Evolutionary conservation across 2,113 vertebrate genomes (phyloP).

Genomic region (Ploceus nigricollis): DNA sequence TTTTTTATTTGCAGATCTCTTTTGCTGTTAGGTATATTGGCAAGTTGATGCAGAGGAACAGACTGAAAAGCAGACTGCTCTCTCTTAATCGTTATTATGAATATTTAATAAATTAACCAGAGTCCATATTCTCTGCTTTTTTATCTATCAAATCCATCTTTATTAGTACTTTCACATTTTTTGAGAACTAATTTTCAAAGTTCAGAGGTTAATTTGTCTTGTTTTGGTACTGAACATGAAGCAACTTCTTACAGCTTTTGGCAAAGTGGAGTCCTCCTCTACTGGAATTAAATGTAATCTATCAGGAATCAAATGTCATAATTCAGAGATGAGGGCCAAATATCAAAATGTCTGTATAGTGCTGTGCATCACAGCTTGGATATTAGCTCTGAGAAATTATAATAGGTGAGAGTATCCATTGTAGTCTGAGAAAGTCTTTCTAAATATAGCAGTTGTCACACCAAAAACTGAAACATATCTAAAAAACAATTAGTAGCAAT

Average conservation of each 20-base stretch:
- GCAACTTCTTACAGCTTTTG: constrained; percentile 7
- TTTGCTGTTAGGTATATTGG: neutral
- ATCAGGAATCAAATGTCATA: neutral
- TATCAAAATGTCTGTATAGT: neutral
- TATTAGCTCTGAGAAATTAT: neutral
- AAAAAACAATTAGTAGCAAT: neutral
- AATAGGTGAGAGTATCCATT: neutral
- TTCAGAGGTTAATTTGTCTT: constrained; percentile 35
- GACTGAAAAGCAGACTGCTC: neutral
- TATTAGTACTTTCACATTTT: constrained; percentile 21
- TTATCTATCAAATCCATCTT: constrained; percentile 24
- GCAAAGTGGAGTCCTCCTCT: neutral
- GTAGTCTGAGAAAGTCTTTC: neutral
- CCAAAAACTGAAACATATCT: neutral
- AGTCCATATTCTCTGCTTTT: neutral
- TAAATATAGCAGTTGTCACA: neutral
- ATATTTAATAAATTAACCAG: constrained; percentile 39
- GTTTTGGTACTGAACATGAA: constrained; percentile 25
- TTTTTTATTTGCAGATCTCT: neutral
- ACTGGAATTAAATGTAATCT: neutral
- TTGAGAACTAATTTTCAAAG: constrained; percentile 25
- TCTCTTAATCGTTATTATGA: neutral
- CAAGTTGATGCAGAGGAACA: neutral
- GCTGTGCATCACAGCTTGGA: neutral
- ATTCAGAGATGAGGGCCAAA: neutral